Evolutionary conservation across 1,140 invertebrate species (phyloP).

Genomic region (Penaeus vannamei): DNA sequence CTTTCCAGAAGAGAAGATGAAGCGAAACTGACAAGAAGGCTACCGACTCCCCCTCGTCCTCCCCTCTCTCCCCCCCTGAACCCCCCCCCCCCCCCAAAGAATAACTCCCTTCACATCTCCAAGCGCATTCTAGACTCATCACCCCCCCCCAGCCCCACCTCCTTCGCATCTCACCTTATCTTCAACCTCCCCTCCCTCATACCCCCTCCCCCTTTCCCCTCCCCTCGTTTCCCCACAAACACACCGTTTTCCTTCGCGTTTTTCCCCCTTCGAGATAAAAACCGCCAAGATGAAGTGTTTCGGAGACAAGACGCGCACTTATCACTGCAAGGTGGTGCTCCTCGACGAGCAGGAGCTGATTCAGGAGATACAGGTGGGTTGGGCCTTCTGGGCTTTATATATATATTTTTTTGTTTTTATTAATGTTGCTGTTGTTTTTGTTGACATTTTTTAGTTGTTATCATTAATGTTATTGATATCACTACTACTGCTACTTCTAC

Average conservation of each 20-base stretch:
- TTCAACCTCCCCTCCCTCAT: neutral
- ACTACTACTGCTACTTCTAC: too few relatives aligned
- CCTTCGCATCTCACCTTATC: neutral
- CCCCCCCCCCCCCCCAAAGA: neutral
- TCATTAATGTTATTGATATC: too few relatives aligned
- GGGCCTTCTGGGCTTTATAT: neutral
- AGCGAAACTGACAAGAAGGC: too few relatives aligned
- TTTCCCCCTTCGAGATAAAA: neutral
- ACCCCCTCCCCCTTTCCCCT: neutral
- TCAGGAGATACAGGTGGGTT: constrained; percentile 75
- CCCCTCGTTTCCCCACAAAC: neutral
- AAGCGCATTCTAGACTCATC: neutral
- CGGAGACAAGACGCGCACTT: constrained; percentile 71
- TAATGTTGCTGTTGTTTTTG: neutral
- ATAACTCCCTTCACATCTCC: neutral
- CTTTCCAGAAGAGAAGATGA: too few relatives aligned
- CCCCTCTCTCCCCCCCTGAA: neutral
- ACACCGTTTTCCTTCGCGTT: neutral
- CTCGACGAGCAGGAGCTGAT: constrained; percentile 76
- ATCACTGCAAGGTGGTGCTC: constrained; percentile 75
- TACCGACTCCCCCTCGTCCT: too few relatives aligned
- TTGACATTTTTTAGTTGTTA: too few relatives aligned
- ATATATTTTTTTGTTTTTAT: neutral
- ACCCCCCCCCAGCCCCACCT: neutral
- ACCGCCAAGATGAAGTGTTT: constrained; percentile 72